Evolutionary conservation across 2,113 vertebrate species (phyloP).

Genomic region (Camelus bactrianus): DNA sequence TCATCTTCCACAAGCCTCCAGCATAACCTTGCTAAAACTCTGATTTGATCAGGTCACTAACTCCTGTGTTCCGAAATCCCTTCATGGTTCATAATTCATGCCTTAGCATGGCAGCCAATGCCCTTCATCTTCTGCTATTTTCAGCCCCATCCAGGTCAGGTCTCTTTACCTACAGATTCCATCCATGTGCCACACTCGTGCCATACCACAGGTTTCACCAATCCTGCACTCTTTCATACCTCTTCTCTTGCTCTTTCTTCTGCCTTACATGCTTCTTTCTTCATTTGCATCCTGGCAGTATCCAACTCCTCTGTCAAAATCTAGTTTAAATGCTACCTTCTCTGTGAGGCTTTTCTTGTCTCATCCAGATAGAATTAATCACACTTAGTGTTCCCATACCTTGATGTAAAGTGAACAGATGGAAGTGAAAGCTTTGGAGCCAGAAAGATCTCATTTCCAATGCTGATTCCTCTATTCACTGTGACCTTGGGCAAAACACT

Average conservation of each 20-base stretch:
- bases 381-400: conserved; percentile 3
- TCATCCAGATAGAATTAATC: conserved; percentile 52
- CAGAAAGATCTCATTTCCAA: conserved; percentile 34
- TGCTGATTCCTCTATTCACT: conserved; percentile 1
- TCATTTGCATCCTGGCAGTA: background rate
- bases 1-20: background rate
- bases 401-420: conserved; percentile 24
- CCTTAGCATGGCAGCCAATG: background rate
- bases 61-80: background rate
- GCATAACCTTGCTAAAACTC: background rate
- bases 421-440: conserved; percentile 1
- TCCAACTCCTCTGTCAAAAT: conserved; percentile 42
- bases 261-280: background rate
- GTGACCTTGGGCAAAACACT: conserved; percentile 37
- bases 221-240: background rate
- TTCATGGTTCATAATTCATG: background rate
- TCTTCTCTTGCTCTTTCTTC: conserved; percentile 37
- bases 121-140: background rate
- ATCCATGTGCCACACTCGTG: background rate
- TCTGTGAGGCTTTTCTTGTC: conserved; percentile 49
- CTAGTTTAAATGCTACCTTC: conserved; percentile 45
- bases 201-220: background rate
- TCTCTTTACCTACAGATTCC: background rate
- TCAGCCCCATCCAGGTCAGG: background rate
- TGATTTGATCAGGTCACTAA: background rate